Evolutionary conservation across 2,888 invertebrate species (phyloP).

Genomic region (Orchesella flavescens): DNA sequence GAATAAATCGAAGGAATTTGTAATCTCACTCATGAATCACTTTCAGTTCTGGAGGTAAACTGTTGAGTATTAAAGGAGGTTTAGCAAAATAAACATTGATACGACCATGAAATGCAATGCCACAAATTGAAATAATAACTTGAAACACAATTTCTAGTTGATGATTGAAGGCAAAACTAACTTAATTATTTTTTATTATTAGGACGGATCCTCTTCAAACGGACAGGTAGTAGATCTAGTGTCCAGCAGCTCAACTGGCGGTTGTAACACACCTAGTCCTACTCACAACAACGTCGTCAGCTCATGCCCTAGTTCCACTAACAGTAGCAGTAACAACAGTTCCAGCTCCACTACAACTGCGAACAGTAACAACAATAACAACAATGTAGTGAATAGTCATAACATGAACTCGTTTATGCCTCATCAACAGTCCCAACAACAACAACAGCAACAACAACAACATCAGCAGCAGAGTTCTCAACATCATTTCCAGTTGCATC

Average conservation of each 20-base stretch:
- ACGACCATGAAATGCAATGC: too few relatives aligned
- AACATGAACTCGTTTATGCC: constrained; percentile 56
- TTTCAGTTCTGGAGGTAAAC: too few relatives aligned
- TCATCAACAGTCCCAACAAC: constrained; percentile 46
- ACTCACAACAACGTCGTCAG: constrained; percentile 48
- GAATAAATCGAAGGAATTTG: too few relatives aligned
- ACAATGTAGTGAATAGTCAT: constrained; percentile 59
- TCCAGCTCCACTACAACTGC: constrained; percentile 38
- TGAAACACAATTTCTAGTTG: too few relatives aligned
- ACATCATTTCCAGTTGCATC: constrained; percentile 38
- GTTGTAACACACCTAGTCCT: constrained; percentile 65
- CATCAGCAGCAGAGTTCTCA: constrained; percentile 50
- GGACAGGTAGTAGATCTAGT: constrained; percentile 62
- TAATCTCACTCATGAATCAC: too few relatives aligned
- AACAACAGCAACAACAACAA: constrained; percentile 39
- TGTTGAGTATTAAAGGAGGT: too few relatives aligned
- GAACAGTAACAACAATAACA: constrained; percentile 52
- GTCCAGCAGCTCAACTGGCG: constrained; percentile 62
- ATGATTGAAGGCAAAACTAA: too few relatives aligned
- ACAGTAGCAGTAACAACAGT: constrained; percentile 41
- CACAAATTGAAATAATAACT: too few relatives aligned
- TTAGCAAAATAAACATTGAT: too few relatives aligned
- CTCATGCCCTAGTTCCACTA: constrained; percentile 56
- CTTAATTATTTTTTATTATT: background rate
- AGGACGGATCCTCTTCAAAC: constrained; percentile 62